Percentiles rank a stretch among this genome's conserved stretches.
Conservation (phyloP, 2,113 vertebrate genomes). For the Urocolius indicus region DNA sequence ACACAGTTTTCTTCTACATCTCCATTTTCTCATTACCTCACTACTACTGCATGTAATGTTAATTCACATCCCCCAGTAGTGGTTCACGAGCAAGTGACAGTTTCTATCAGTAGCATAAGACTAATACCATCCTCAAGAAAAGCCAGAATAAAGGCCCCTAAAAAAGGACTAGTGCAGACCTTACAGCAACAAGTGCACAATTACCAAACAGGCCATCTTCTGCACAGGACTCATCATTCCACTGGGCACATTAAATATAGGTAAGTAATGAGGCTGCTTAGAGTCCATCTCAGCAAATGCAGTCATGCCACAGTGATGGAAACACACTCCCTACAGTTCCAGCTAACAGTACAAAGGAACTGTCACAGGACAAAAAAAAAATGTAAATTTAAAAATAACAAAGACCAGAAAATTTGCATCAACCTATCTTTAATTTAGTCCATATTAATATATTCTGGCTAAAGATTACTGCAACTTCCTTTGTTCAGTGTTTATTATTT, state of each 20-base stretch:
- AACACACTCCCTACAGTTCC: background rate
- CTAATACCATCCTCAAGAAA: background rate
- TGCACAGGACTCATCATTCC: background rate
- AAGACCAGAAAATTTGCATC: background rate
- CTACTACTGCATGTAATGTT: background rate
- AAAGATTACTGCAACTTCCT: conserved; percentile 10
- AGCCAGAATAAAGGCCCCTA: background rate
- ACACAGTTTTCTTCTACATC: background rate
- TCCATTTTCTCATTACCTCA: background rate
- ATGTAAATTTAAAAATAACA: conserved; percentile 39
- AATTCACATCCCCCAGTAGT: background rate
- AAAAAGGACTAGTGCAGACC: background rate
- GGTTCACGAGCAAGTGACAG: background rate
- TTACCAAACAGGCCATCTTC: background rate
- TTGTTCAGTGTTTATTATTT: conserved; percentile 31
- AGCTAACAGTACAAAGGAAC: conserved; percentile 5
- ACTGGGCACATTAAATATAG: background rate
- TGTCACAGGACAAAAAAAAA: background rate
- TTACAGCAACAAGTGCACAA: background rate
- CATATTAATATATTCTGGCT: conserved; percentile 10
- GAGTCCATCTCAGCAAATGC: background rate
- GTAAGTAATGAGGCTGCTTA: background rate
- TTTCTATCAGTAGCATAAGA: background rate
- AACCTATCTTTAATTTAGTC: conserved; percentile 27
- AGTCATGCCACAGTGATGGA: background rate